These are phyloP conservation scores for Eremophila alpestris DNA, from an alignment of 2,797 vertebrate species.

Conservation along the genomic window DNA sequence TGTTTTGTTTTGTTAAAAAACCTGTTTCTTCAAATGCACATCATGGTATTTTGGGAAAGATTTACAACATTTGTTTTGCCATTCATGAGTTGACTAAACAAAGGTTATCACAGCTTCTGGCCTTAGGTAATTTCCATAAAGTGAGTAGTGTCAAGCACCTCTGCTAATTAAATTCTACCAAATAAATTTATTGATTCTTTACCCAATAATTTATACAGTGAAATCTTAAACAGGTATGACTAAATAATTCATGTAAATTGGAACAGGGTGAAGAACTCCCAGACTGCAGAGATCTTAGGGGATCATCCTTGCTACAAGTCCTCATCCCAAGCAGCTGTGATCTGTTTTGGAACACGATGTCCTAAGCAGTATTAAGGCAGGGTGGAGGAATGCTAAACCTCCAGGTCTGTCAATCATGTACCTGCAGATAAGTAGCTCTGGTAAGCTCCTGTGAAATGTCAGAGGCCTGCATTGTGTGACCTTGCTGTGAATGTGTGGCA, in stretches of 20 bases:
- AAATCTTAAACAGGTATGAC: neutral
- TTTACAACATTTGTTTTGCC: neutral
- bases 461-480: neutral
- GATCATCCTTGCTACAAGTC: neutral
- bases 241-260: neutral
- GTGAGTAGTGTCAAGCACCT: neutral
- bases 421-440: constrained; percentile 7
- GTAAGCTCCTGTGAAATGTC: neutral
- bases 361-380: neutral
- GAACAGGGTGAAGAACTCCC: neutral
- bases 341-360: neutral
- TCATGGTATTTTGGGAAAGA: neutral
- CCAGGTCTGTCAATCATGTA: neutral
- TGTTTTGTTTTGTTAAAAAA: neutral
- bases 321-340: neutral
- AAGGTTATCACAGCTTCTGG: neutral
- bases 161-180: neutral
- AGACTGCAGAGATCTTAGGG: neutral
- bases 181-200: neutral
- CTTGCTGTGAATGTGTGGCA: neutral
- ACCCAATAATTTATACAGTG: neutral
- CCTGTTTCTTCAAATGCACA: neutral
- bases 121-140: neutral
- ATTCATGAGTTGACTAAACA: neutral
- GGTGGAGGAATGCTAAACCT: constrained; percentile 18